Evolutionary conservation across 1,140 invertebrate species (phyloP), one percentile per base, ranked within the genome.

Genomic region (Drosophila pachea): DNA sequence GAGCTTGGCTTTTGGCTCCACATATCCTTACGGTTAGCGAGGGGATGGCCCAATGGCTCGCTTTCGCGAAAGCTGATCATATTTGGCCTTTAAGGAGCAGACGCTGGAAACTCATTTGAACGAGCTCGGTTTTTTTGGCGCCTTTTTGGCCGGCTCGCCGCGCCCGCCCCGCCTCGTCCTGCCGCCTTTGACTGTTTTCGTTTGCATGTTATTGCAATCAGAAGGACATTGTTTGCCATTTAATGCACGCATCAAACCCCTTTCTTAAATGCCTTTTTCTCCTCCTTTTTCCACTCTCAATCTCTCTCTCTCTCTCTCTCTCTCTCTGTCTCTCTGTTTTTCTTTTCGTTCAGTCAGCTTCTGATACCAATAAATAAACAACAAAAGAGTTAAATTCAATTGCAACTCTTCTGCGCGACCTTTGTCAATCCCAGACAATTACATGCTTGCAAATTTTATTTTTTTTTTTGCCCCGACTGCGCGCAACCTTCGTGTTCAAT

Each of bases 381-480:
- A 84, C 79, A 84, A 84, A 75, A 74, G 79, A 84, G 81, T 79
- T 76, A 79, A 84, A 86, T 79, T 84, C 76, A 76, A 76, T 76
- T 76, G 71, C 71, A 79, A 71, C 52, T 76, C 69, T 67, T 64
- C 60, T 22, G 22, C 48, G 48, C 70, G 56, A 74, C 70, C 71
- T 76, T 76, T 74, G 75, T 77, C 75, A 77, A 68, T 81, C 47
- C 60, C 53, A 73, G 76, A 81, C 86, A 87, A 87, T 87, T 87
- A 87, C 86, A 87, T 81, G 86, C 86, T 87, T 87, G 84, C 86
- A 88, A 87, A 87, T 87, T 87, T 62, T 74, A 71, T 68, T 75
- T 76, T 73, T 76, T 76, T n/a, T n/a, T n/a, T n/a, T n/a, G n/a
- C n/a, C n/a, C n/a, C n/a, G 59, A 59, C 68, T 71, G 61, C 42